Evolutionary conservation across 2,113 vertebrate species (phyloP).

Genomic region (Atrichornis clamosus): DNA sequence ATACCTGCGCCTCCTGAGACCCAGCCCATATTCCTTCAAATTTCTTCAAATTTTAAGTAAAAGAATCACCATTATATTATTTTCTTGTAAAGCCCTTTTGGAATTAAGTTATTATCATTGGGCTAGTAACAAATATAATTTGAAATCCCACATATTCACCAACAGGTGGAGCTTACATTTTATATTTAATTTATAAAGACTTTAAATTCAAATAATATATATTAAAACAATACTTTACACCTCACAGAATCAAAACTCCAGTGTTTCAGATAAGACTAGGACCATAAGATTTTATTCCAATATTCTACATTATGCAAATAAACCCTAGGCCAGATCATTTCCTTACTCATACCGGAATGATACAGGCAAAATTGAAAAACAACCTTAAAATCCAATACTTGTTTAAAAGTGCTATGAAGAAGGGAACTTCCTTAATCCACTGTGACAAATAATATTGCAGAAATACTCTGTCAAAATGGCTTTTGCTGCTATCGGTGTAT

Average conservation of each 20-base stretch:
- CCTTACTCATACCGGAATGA: background rate
- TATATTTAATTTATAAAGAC: background rate
- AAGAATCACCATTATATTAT: background rate
- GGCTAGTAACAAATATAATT: background rate
- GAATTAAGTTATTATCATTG: background rate
- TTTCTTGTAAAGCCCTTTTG: background rate
- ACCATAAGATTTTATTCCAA: background rate
- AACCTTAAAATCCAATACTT: background rate
- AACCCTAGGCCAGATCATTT: background rate
- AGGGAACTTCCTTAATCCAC: background rate
- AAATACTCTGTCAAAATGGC: background rate
- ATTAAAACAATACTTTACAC: background rate
- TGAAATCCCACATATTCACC: background rate
- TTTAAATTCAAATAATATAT: background rate
- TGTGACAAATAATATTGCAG: background rate
- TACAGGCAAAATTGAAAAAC: background rate
- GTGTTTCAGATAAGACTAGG: background rate
- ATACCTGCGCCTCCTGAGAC: background rate
- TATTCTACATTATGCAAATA: background rate
- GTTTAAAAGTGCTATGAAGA: background rate
- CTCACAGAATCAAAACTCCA: background rate
- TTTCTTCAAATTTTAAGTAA: background rate
- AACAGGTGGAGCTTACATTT: constrained; percentile 42
- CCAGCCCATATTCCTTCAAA: background rate
- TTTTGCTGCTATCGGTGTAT: background rate